A percentile compares a stretch with the other conserved stretches of the same genome.
These are phyloP conservation scores for Molossus molossus DNA, from an alignment of 2,797 vertebrate genomes.

Conservation along the genomic window DNA sequence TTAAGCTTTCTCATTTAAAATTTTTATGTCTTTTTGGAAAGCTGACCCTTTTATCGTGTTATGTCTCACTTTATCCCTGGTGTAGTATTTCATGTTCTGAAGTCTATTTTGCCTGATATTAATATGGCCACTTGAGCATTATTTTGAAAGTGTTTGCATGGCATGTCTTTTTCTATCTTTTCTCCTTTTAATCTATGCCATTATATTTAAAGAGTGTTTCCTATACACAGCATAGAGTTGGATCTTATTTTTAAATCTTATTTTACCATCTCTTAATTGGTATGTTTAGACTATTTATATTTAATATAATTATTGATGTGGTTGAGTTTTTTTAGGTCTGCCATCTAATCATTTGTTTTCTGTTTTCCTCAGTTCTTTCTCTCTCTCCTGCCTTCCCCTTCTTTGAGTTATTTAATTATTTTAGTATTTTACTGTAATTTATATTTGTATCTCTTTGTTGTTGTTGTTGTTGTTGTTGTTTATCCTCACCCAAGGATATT, in stretches of 20 bases:
- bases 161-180: neutral
- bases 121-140: neutral
- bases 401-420: neutral
- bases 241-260: constrained; percentile 35
- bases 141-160: constrained; percentile 37
- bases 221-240: neutral
- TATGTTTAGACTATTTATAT: neutral
- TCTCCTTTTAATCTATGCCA: neutral
- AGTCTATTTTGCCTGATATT: neutral
- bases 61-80: neutral
- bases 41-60: constrained; percentile 1
- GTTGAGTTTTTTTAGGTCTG: constrained; percentile 26
- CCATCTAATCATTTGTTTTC: constrained; percentile 2
- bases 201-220: constrained; percentile 27
- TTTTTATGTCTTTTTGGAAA: neutral
- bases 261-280: constrained; percentile 12
- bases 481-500: no score
- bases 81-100: neutral
- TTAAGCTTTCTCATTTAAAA: neutral
- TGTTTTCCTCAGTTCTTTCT: neutral
- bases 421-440: constrained; percentile 47
- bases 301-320: constrained; percentile 31
- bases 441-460: neutral
- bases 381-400: neutral
- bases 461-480: no score